Percentiles rank a stretch among this genome's conserved stretches.
Evolutionary conservation across 1,140 invertebrate genomes (phyloP).

Genomic region (Stegodyphus dumicola): DNA sequence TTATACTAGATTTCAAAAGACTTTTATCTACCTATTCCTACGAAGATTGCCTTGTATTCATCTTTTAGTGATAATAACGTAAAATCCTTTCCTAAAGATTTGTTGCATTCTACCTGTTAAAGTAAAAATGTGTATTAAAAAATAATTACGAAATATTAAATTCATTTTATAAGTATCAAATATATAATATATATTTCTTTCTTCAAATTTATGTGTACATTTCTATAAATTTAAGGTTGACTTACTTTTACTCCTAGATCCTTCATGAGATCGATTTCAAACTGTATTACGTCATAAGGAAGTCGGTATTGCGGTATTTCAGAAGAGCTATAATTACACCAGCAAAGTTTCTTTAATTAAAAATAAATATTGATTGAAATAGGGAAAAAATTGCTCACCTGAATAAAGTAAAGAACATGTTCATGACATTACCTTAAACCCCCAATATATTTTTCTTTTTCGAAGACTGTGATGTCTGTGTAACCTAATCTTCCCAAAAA

Average conservation of each 20-base stretch:
- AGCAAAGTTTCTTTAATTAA: too few species aligned
- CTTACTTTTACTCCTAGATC: constrained; percentile 91
- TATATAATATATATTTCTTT: not conserved
- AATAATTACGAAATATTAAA: not conserved
- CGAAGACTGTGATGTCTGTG: constrained; percentile 90
- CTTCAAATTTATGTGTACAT: not conserved
- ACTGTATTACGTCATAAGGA: constrained; percentile 91
- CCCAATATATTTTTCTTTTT: constrained; percentile 87
- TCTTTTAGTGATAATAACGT: constrained; percentile 73
- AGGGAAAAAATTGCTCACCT: not conserved
- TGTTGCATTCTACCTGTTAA: constrained; percentile 52
- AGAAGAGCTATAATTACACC: constrained; percentile 76
- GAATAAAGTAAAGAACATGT: not conserved
- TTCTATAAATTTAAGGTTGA: constrained; percentile 58
- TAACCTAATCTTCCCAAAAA: constrained; percentile 95
- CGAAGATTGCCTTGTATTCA: constrained; percentile 84
- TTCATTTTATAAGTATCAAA: too few species aligned
- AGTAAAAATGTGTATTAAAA: not conserved
- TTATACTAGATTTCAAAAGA: not conserved
- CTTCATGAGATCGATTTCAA: constrained; percentile 90
- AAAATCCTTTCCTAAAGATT: constrained; percentile 66
- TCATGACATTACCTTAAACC: constrained; percentile 79
- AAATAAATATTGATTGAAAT: not conserved
- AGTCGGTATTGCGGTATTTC: constrained; percentile 98
- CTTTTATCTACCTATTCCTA: constrained; percentile 83